phyloP scores from a whole-genome alignment of 2,797 vertebrate genomes.

The Melopsittacus undulatus region DNA sequence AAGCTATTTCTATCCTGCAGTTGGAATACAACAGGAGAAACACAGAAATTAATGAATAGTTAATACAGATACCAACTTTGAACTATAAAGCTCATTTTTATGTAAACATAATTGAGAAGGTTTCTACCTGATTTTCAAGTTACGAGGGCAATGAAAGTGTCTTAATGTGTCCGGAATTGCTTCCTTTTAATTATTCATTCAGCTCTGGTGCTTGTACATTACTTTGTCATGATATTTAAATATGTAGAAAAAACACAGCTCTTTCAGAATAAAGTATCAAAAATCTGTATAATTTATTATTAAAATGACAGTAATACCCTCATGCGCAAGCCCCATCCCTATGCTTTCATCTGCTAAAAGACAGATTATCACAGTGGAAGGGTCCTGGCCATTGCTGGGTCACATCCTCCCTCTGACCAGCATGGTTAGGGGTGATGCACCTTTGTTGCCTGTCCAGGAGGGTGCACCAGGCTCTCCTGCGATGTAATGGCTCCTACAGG shows the following conservation, averaged over 20 bases:
- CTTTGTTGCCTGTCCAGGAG: background rate
- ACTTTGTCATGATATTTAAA: background rate
- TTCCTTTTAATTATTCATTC: background rate
- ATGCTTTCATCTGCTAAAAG: fast-evolving
- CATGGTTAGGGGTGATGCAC: fast-evolving
- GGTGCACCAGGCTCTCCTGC: no score
- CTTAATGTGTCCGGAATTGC: background rate
- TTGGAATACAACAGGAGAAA: background rate
- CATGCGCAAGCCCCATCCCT: fast-evolving
- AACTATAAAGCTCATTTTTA: background rate
- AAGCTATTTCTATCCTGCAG: background rate
- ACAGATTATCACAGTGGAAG: no score
- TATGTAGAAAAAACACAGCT: background rate
- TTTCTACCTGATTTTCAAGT: background rate
- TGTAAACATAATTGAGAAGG: background rate
- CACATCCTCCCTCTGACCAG: no score
- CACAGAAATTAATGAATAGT: background rate
- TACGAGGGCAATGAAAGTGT: background rate
- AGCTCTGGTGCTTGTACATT: background rate
- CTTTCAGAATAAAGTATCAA: background rate
- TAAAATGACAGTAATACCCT: fast-evolving
- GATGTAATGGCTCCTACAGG: background rate
- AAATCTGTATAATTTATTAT: no score
- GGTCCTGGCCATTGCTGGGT: fast-evolving
- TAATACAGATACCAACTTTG: background rate